phyloP scores from a whole-genome alignment of 2,113 vertebrate genomes.

The Leiothrix lutea region DNA sequence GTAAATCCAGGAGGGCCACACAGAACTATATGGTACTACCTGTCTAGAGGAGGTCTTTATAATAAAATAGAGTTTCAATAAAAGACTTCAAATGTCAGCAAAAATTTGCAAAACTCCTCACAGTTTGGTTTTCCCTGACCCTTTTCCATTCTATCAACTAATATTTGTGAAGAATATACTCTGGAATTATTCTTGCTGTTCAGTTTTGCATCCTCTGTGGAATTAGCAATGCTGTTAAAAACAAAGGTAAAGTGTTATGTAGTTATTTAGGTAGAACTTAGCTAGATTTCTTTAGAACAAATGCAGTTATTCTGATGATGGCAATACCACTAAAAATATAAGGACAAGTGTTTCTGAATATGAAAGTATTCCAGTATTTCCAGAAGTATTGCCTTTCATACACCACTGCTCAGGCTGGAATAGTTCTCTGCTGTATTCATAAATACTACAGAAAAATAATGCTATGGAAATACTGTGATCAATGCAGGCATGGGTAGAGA shows the following conservation, averaged over 20 bases:
- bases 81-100: not conserved
- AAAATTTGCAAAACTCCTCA: not conserved
- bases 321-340: not conserved
- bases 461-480: not conserved
- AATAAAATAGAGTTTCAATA: not conserved
- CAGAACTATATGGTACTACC: not conserved
- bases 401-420: fast-evolving
- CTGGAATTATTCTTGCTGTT: not conserved
- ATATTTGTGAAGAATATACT: not conserved
- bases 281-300: not conserved
- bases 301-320: not conserved
- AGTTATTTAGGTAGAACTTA: not conserved
- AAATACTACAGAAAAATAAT: not conserved
- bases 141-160: not conserved
- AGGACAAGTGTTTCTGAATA: not conserved
- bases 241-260: not conserved
- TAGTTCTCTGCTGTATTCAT: not conserved
- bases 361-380: not conserved
- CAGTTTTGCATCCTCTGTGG: not conserved
- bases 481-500: not conserved
- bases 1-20: not conserved
- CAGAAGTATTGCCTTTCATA: not conserved
- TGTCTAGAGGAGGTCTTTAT: not conserved
- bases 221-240: not conserved
- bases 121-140: not conserved